Evolutionary conservation across 2,888 invertebrate species (phyloP), one percentile per base, ranked within the genome.

Genomic region (Heliconius ismenius): DNA sequence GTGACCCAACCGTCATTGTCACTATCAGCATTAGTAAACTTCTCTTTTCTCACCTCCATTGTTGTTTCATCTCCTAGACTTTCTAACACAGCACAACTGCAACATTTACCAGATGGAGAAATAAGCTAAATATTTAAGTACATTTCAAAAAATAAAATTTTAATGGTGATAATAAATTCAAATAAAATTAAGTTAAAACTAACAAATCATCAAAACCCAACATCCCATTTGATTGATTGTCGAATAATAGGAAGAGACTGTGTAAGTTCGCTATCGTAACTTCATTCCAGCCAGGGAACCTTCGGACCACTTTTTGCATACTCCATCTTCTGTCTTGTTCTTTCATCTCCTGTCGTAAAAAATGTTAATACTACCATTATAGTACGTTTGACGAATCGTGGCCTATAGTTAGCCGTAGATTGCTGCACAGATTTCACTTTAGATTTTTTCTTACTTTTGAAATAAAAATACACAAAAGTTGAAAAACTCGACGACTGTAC

Each of bases 271-370:
- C 92, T 76, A 95, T 93, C 68, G 95, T 95, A 77, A 95, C 90
- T 83, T 95, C 95, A 83, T 95, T 95, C 95, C 95, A 95, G 3
- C 95, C 95, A 0, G 95, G 95, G 85, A 94, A 95, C 26, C 92
- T 88, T 78, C 89, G 88, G 73, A 94, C 91, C 72, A 95, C 92
- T 83, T 93, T 94, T 87, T 94, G 93, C 83, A 94, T 91, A 82
- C 94, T 95, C 92, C 94, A 95, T 58, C 94, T 90, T 9, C 94
- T 91, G 82, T 95, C 95, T 80, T 94, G 92, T 81, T 95, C 95
- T 82, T 94, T 94, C 93, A 94, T 94, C 80, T 94, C 93, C 91
- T 93, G 80, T 63, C 67, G 13, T 60, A 15, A 70, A 11, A 21
- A 74, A 7, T n/a, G 11, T 63, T 39, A 7, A 60, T 63, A 24